Evolutionary conservation across 2,113 vertebrate species (phyloP), one percentile per base, ranked within the genome.

Genomic region (Cariama cristata): DNA sequence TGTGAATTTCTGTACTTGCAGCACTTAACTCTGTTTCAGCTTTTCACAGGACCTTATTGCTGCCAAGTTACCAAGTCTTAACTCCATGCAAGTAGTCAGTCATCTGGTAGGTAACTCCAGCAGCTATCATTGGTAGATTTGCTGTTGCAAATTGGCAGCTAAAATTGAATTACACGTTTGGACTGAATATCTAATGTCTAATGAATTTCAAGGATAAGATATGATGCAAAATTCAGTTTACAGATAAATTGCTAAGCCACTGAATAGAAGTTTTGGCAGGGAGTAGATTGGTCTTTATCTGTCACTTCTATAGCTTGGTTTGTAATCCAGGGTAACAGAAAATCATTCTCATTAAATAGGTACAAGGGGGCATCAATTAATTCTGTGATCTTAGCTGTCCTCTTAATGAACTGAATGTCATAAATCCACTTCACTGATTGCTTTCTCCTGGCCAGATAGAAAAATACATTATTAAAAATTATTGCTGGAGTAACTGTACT

Each of bases 281-380:
- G 76, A 89, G 89, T 96, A 90, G 96, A 76, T 91, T 93, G 95
- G 93, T 97, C 96, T 97, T 97, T 96, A 93, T 97, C 96, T 98
- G 97, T 97, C 87, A 80, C 77, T 93, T 93, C 80, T 64, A 8
- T 88, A 91, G 86, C 91, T 94, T 40, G 11, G 73, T 79, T 97
- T 96, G 72, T 97, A 96, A 97, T 96, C 74, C 88, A 94, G 76
- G 77, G 67, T 93, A 97, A 91, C 97, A 97, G 98, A 96, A 98
- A 98, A 98, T 98, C 96, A 95, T 98, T 98, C 95, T 95, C 92
- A 95, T 98, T 98, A 97, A 97, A 95, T 77, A 93, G 86, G 81
- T 95, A 86, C 83, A 95, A 19, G 59, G 90, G 91, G 90, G 60
- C 88, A 95, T 95, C 95, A 97, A 96, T 97, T 96, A 97, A 97